Evolutionary conservation across 2,888 invertebrate species (phyloP), one percentile per base, ranked within the genome.

Genomic region (Iphiclides podalirius): DNA sequence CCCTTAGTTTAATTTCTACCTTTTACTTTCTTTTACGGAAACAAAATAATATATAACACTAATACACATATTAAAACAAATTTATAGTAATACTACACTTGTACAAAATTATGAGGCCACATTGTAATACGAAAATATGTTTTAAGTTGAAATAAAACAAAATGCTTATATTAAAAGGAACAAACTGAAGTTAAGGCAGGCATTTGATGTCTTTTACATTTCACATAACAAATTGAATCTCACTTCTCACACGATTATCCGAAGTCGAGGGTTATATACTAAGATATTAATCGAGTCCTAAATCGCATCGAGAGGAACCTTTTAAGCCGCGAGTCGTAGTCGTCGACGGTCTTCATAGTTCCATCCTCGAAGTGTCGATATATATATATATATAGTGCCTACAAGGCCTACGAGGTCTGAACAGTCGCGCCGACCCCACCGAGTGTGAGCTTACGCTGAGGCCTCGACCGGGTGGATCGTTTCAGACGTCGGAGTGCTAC

Each of bases 401-500:
- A n/a, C n/a, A n/a, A n/a, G n/a, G 45, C 55, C 53, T 52, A 13
- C 52, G 54, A 54, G 53, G 47, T 59, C 51, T 51, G 55, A 50
- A 52, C 17, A 52, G 41, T 20, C 20, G 20, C 4, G 20, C 14
- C 40, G 17, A 14, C 23, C 28, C 31, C 35, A 8, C 1, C 23
- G 1, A 13, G 9, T 8, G 15, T 33, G 15, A 16, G 2, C 12
- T 31, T 3, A 13, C 6, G 6, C 1, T 8, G 39, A 45, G 53
- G 47, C 49, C 51, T 53, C 45, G 39, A 31, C 34, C 52, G 58
- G 58, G 50, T 59, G 54, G 60, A 52, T 55, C 62, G 59, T 80
- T 78, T 72, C 84, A 81, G 84, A 65, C 70, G 62, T 60, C 67
- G 67, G 81, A 79, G 68, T 61, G 79, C 59, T 84, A 90, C 78